phyloP scores from a whole-genome alignment of 2,797 vertebrate genomes.

The Arctocebus calabarensis region DNA sequence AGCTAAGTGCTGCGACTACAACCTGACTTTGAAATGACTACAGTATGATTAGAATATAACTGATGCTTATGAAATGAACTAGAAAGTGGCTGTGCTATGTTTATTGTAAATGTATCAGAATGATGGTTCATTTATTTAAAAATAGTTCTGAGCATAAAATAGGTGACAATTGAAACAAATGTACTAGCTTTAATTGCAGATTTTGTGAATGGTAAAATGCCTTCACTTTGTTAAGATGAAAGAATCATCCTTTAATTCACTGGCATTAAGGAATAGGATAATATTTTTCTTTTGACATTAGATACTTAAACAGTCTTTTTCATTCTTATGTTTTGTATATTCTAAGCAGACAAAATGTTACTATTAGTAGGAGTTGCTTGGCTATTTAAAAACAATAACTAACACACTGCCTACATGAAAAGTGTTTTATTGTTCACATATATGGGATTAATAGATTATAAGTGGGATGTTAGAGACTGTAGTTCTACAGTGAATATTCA shows the following conservation, averaged over 20 bases:
- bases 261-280: neutral
- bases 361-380: neutral
- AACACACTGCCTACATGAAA: neutral
- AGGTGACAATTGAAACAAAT: conserved; percentile 20
- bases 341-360: conserved; percentile 21
- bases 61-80: conserved; percentile 79
- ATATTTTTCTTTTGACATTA: conserved; percentile 40
- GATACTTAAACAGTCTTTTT: neutral
- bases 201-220: conserved; percentile 65
- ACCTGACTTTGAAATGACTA: conserved; percentile 87
- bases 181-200: conserved; percentile 36
- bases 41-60: conserved; percentile 84
- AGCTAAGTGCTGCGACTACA: conserved; percentile 85
- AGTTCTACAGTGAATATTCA: conserved; percentile 31
- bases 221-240: conserved; percentile 30
- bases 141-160: conserved; percentile 37
- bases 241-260: conserved; percentile 53
- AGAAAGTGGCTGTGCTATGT: conserved; percentile 81
- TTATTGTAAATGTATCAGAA: conserved; percentile 77
- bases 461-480: neutral
- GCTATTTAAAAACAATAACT: conserved; percentile 20
- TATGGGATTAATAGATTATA: neutral
- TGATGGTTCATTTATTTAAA: conserved; percentile 82
- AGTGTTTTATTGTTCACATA: neutral
- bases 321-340: conserved; percentile 1